Evolutionary conservation across 2,888 invertebrate species (phyloP).

Genomic region (Cantharis nigra): DNA sequence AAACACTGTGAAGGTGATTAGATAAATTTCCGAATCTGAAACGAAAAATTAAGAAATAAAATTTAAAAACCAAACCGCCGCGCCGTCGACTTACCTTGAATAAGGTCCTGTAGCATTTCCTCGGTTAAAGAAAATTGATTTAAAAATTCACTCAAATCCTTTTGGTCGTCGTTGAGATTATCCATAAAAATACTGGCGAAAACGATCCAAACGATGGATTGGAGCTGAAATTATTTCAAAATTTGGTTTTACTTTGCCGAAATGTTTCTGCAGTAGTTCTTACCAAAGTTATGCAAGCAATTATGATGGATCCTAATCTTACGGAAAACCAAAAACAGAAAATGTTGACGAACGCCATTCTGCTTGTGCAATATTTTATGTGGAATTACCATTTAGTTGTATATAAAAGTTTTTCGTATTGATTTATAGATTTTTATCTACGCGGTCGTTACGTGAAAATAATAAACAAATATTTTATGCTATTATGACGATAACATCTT

Average conservation of each 20-base stretch:
- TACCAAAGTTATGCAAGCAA: conserved; percentile 15
- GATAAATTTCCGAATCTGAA: neutral
- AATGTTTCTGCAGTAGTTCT: neutral
- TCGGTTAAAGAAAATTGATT: neutral
- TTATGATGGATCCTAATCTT: conserved; percentile 19
- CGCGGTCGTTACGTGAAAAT: neutral
- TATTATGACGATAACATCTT: neutral
- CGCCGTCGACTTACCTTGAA: neutral
- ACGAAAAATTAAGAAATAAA: neutral
- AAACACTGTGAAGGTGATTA: conserved; percentile 6
- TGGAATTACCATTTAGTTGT: neutral
- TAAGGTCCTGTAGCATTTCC: neutral
- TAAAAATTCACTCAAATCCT: neutral
- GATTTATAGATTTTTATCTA: neutral
- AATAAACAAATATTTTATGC: neutral
- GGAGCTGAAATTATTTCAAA: neutral
- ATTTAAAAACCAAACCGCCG: neutral
- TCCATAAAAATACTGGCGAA: neutral
- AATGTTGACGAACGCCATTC: conserved; percentile 9
- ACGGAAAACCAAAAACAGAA: conserved; percentile 29
- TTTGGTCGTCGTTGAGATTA: neutral
- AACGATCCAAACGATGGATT: neutral
- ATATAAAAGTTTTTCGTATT: neutral
- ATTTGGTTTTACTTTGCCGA: neutral
- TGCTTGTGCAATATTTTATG: neutral